Conservation (phyloP, 2,797 vertebrate genomes). For the Tarsius wallacei region DNA sequence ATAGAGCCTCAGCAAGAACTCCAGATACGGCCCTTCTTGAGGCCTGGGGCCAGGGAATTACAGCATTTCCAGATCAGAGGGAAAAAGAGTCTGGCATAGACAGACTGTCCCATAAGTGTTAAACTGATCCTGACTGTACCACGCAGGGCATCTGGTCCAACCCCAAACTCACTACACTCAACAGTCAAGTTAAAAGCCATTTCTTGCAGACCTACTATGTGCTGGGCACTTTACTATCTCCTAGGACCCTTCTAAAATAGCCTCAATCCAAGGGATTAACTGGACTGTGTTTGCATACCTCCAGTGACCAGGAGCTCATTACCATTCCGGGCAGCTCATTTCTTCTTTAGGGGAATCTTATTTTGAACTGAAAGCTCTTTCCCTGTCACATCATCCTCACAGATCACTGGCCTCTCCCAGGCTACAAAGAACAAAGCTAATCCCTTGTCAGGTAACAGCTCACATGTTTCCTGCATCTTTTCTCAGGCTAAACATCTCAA, state of each 20-base stretch:
- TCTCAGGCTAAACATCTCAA: constrained; percentile 17
- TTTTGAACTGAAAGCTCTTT: background rate
- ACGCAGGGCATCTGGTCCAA: background rate
- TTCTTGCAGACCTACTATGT: constrained; percentile 33
- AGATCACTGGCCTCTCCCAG: background rate
- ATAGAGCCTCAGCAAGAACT: background rate
- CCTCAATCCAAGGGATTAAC: background rate
- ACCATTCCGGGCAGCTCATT: background rate
- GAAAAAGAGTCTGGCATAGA: background rate
- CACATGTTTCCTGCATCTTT: background rate
- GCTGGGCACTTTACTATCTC: background rate
- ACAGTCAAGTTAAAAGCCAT: background rate
- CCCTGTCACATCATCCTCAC: background rate
- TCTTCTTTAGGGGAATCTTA: background rate
- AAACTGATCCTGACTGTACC: background rate
- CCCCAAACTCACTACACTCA: background rate
- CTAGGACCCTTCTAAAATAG: background rate
- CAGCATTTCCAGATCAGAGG: background rate
- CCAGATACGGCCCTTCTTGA: background rate
- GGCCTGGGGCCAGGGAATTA: background rate
- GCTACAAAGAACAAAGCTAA: constrained; percentile 36
- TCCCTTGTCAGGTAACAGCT: constrained; percentile 26
- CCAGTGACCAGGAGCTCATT: background rate
- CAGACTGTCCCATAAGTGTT: background rate
- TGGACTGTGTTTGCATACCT: background rate